Base-by-base conservation (phyloP, 2,888 invertebrate species). In the Elysia crispata region DNA sequence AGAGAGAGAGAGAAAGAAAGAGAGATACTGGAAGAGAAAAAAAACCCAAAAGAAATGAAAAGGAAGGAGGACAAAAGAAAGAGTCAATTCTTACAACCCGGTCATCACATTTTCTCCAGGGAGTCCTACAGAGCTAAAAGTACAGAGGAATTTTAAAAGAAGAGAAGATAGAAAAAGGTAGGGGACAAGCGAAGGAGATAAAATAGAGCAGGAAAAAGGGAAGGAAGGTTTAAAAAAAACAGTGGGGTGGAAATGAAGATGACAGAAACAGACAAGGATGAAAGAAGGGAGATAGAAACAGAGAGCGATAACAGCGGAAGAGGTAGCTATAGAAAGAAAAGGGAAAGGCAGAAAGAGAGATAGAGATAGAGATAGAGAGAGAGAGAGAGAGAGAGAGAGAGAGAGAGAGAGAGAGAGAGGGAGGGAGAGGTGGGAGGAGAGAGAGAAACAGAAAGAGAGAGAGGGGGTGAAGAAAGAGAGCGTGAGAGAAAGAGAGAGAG, bases 371-470 rank as follows among this genome's bases (percentile, higher is more conserved):
- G 49, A 73, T 28, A 73, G 25, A 73, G 18, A 49, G 50, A 73
- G 49, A 73, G 50, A 73, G 50, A 23, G 18, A 73, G 72, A 73
- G 25, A 25, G 30, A 73, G 49, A 73, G 54, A 73, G 25, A 73
- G 25, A 70, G 50, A 73, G 25, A 49, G 6, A 73, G 6, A 50
- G 28, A 73, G 11, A 73, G 54, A n/a, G 1, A 70, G 33, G 18
- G 11, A 33, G 31, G 18, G 1, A 33, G 33, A 31, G 18, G 33
- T 15, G 33, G 0, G 23, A 33, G 15, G 18, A 70, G 33, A 49
- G 31, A 72, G 41, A 41, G 20, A 72, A n/a, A 72, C 23, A 72
- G 20, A 33, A 69, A 41, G 23, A 33, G 33, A 13, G 23, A 69
- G 23, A 23, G 49, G 33, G 20, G 20, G 69, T 3, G 33, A 69